phyloP scores from a whole-genome alignment of 92 coral and sea anemone genomes.

The Pocillopora grandis region DNA sequence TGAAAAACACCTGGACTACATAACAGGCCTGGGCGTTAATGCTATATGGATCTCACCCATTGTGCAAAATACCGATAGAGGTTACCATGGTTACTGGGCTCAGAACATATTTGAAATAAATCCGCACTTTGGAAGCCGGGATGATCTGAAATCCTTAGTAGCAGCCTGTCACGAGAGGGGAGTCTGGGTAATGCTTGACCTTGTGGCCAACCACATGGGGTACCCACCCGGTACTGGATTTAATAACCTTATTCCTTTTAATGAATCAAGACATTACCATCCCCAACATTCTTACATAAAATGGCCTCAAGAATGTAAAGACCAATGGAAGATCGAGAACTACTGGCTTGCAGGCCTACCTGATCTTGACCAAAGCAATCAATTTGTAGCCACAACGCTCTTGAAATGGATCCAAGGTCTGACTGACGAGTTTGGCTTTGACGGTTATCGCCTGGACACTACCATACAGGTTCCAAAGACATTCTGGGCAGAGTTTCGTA shows the following conservation, averaged over 20 bases:
- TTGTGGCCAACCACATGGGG: conserved; percentile 85
- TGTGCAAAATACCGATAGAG: conserved; percentile 64
- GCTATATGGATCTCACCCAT: conserved; percentile 88
- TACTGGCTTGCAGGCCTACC: conserved; percentile 79
- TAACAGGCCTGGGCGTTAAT: conserved; percentile 69
- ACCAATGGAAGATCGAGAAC: conserved; percentile 57
- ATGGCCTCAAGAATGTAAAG: conserved; percentile 79
- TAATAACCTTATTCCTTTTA: conserved; percentile 58
- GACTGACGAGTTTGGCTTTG: conserved; percentile 67
- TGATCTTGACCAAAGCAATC: conserved; percentile 71
- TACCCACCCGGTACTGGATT: conserved; percentile 59
- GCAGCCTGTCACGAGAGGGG: conserved; percentile 75
- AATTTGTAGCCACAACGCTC: conserved; percentile 57
- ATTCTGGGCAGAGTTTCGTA: conserved; percentile 73
- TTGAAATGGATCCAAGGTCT: conserved; percentile 59
- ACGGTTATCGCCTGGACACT: conserved; percentile 81
- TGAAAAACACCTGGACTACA: conserved; percentile 70
- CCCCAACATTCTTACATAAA: conserved; percentile 69
- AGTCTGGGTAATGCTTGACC: conserved; percentile 82
- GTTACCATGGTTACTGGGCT: conserved; percentile 89
- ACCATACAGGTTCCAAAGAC: conserved; percentile 75
- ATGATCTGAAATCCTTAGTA: conserved; percentile 65
- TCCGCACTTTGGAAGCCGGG: conserved; percentile 70
- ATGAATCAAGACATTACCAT: conserved; percentile 64
- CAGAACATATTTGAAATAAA: conserved; percentile 73